These are phyloP conservation scores for Phoenoteleia sp. DNA, from an alignment of 2,888 invertebrate species.

Conservation along the genomic window DNA sequence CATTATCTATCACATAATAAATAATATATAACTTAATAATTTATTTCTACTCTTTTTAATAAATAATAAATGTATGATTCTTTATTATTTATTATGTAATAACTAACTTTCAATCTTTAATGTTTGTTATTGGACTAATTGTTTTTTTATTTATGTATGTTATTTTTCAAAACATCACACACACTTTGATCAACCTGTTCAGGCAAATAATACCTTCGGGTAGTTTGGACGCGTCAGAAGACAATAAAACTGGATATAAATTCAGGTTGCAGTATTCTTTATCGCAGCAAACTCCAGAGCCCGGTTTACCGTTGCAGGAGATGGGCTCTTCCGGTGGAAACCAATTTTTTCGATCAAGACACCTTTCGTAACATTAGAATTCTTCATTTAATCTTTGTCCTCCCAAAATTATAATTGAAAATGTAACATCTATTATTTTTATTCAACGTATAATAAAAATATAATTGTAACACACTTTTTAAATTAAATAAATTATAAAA, in stretches of 20 bases:
- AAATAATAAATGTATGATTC: too few relatives aligned
- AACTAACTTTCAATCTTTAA: background rate
- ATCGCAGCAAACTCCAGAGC: conserved; percentile 87
- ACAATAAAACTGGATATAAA: conserved; percentile 85
- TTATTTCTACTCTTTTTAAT: too few relatives aligned
- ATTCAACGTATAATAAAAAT: too few relatives aligned
- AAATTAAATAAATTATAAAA: background rate
- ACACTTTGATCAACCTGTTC: conserved; percentile 86
- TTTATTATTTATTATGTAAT: too few relatives aligned
- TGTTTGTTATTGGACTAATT: background rate
- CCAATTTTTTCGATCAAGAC: conserved; percentile 87
- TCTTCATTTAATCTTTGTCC: conserved; percentile 70
- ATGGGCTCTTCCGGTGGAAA: conserved; percentile 89
- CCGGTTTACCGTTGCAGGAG: conserved; percentile 86
- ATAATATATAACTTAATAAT: too few relatives aligned
- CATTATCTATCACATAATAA: too few relatives aligned
- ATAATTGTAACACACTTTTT: too few relatives aligned
- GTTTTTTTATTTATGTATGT: conserved; percentile 21
- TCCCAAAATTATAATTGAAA: background rate
- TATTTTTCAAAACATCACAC: conserved; percentile 81
- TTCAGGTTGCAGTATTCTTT: conserved; percentile 89
- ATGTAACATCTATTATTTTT: too few relatives aligned
- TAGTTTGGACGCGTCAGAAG: conserved; percentile 85
- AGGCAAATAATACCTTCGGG: conserved; percentile 87
- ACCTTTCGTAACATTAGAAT: conserved; percentile 86